Evolutionary conservation across 2,113 vertebrate genomes (phyloP), one percentile per base, ranked within the genome.

Genomic region (Empidonax traillii): DNA sequence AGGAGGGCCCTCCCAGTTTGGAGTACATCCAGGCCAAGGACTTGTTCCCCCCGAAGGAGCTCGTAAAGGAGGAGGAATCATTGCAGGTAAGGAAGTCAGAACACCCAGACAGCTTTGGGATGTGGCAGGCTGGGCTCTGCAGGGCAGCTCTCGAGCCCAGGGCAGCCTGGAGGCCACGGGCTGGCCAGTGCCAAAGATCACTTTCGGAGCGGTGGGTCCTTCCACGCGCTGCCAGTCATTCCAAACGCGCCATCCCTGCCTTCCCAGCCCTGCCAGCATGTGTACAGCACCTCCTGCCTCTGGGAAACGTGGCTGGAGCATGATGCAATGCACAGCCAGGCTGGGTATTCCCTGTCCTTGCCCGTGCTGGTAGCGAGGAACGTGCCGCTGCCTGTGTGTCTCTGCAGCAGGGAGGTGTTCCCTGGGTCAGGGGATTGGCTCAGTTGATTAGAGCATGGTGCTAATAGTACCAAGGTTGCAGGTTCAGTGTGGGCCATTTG

Each of bases 21-120:
- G 99, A 99, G 98, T 99, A 99, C 95, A 99, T 99, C 98, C 99
- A 99, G 98, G 99, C 99, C 96, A 99, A 99, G 98, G 99, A 99
- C 97, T 98, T 99, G 97, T 99, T 99, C 94, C 99, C 99, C 95
- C 99, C 98, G 14, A 99, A 99, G 98, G 99, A 99, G 96, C 98
- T 99, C 91, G 98, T 99, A 85, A 99, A 99, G 97, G 99, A 99
- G 94, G 99, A 99, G 96, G 99, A 99, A 66, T 98, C 98, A 81
- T 97, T 99, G 94, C 99, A 99, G 99, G 99, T 99, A 98, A 97
- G 98, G 79, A 87, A 85, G 37, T 27, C 44, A 88, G 68, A 77
- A 81, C 71, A 56, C 17, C 8, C 2, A 51, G 25, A 31, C 49
- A 10, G 4, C 43, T 67, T 37, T 2, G 18, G 52, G 52, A 44